Evolutionary conservation across 2,797 vertebrate species (phyloP), one percentile per base, ranked within the genome.

Genomic region (Rhinophrynus dorsalis): DNA sequence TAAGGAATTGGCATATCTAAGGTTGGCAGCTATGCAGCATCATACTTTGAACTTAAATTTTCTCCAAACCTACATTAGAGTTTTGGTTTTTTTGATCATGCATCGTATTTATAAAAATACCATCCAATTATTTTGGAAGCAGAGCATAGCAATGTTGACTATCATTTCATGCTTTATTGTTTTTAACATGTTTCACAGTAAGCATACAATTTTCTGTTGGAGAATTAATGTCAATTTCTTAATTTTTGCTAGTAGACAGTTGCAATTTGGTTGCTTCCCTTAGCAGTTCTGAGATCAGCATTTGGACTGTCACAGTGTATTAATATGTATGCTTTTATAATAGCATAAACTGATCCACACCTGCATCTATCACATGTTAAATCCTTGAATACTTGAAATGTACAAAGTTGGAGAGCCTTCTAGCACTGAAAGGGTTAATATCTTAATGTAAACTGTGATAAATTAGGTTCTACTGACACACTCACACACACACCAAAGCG

Each of bases 41-140:
- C 69, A 60, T 7, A 57, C 80, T 81, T 80, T 71, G 68, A 83
- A 77, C 60, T 76, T 80, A 55, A 15, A 55, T 81, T 80, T 81
- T 55, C 61, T 42, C 63, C 48, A 64, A 80, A 0, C 40, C 37
- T 64, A 78, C 55, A 51, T 79, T 80, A 78, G 76, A 57, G 42
- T 52, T 73, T 78, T 18, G 0, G n/a, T 60, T 78, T 82, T 64
- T 73, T 82, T 78, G 59, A 77, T 77, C 61, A 38, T 63, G 72
- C 61, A 44, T 45, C 18, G 52, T 67, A 62, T 66, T 79, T 81
- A 65, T 74, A 81, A 75, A 56, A 57, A 2, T 68, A 67, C n/a
- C n/a, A n/a, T 18, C 48, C 15, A 52, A 38, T 52, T 70, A 79
- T 35, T 64, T 67, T 63, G 48, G 32, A 26, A 76, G 37, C 42